Conservation (phyloP, 2,797 vertebrate genomes). For the Diglossa cyanea region DNA sequence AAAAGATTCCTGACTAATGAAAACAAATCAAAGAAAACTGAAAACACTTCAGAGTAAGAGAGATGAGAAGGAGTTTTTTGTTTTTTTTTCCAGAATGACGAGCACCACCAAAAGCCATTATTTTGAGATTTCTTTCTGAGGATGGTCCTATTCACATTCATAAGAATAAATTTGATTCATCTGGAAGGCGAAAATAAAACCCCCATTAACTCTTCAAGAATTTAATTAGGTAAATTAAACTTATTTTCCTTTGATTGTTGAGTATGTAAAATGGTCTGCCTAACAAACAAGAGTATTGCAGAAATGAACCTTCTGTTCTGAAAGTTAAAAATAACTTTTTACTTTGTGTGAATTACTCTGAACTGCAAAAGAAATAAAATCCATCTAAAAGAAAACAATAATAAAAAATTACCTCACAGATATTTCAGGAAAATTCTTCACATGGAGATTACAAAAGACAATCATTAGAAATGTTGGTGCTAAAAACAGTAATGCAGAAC, state of each 20-base stretch:
- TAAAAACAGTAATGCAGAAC: slow-evolving; percentile 42
- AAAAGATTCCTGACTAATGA: background rate
- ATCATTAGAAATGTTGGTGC: background rate
- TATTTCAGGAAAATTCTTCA: slow-evolving; percentile 7
- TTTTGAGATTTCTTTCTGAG: background rate
- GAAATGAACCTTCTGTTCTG: background rate
- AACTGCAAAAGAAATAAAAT: background rate
- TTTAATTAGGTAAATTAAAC: background rate
- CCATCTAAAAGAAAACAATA: background rate
- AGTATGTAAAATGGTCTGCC: background rate
- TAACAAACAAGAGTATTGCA: background rate
- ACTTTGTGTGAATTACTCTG: background rate
- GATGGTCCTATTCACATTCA: background rate
- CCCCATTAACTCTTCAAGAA: background rate
- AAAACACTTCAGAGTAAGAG: background rate
- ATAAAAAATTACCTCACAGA: background rate
- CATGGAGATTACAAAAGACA: background rate
- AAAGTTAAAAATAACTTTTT: background rate
- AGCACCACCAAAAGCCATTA: background rate
- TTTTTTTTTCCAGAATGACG: fast-evolving
- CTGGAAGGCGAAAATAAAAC: background rate
- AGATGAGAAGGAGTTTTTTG: background rate
- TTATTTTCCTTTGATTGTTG: background rate
- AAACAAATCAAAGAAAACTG: background rate
- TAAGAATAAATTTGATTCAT: background rate